Conservation (phyloP, 2,888 invertebrate species). For the Ectobius pallidus region DNA sequence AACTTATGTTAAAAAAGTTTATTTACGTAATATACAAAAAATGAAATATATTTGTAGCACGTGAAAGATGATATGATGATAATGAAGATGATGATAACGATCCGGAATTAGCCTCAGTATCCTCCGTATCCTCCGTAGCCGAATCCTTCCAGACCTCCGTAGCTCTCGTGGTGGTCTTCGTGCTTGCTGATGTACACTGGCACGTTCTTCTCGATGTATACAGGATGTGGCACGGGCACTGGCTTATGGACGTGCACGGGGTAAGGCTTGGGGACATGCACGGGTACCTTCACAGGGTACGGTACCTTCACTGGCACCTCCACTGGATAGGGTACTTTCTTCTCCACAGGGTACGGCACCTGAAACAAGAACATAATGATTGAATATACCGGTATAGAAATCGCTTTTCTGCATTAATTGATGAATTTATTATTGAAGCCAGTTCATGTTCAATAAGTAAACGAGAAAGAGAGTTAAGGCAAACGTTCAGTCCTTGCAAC, state of each 20-base stretch:
- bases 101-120: too few relatives aligned
- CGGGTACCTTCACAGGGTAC: conserved; percentile 56
- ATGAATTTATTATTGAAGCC: too few relatives aligned
- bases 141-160: neutral
- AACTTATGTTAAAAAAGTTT: too few relatives aligned
- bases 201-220: conserved; percentile 1
- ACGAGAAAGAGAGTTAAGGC: too few relatives aligned
- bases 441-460: too few relatives aligned
- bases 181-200: neutral
- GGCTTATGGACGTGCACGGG: conserved; percentile 14
- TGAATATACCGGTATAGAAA: too few relatives aligned
- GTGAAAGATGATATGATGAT: too few relatives aligned
- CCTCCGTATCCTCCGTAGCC: neutral
- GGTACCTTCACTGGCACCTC: conserved; percentile 48
- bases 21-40: neutral
- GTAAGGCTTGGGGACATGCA: conserved; percentile 1
- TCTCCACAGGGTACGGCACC: too few relatives aligned
- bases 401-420: too few relatives aligned
- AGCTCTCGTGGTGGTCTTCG: neutral
- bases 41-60: neutral
- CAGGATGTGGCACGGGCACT: conserved; percentile 11
- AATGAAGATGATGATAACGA: neutral
- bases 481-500: too few relatives aligned
- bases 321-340: conserved; percentile 41
- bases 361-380: too few relatives aligned